Conservation (phyloP, 2,797 vertebrate species). For the Anguilla pacifica region DNA sequence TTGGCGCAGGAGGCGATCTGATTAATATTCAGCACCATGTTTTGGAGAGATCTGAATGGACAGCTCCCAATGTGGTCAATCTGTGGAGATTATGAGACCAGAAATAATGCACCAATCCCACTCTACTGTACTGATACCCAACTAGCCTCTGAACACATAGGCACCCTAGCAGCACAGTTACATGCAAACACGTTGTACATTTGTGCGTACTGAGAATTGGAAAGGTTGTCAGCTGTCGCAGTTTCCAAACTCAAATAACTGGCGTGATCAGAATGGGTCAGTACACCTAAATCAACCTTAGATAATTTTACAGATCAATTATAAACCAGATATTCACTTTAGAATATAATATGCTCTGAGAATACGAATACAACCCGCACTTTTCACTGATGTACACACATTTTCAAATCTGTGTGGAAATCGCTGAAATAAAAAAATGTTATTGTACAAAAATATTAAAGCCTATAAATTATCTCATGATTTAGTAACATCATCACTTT, state of each 20-base stretch:
- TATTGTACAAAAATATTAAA: too few relatives aligned
- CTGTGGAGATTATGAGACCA: constrained; percentile 31
- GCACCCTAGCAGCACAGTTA: neutral
- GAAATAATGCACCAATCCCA: constrained; percentile 28
- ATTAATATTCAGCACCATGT: constrained; percentile 44
- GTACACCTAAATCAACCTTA: neutral
- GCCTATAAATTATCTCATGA: neutral
- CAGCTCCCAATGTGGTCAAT: constrained; percentile 35
- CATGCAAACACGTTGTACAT: neutral
- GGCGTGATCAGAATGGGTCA: neutral
- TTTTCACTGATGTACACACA: neutral
- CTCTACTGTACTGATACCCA: constrained; percentile 15
- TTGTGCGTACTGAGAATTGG: neutral
- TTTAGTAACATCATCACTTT: neutral
- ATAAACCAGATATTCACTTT: neutral
- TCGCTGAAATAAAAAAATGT: neutral
- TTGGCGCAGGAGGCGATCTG: constrained; percentile 30
- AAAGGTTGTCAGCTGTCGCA: neutral
- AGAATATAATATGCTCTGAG: neutral
- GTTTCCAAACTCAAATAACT: neutral
- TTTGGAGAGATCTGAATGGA: constrained; percentile 33
- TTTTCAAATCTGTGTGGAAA: neutral
- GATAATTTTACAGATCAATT: neutral
- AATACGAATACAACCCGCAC: neutral
- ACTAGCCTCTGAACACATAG: neutral